These are phyloP conservation scores for Sialis fuliginosa DNA, from an alignment of 2,888 invertebrate species.

Conservation along the genomic window DNA sequence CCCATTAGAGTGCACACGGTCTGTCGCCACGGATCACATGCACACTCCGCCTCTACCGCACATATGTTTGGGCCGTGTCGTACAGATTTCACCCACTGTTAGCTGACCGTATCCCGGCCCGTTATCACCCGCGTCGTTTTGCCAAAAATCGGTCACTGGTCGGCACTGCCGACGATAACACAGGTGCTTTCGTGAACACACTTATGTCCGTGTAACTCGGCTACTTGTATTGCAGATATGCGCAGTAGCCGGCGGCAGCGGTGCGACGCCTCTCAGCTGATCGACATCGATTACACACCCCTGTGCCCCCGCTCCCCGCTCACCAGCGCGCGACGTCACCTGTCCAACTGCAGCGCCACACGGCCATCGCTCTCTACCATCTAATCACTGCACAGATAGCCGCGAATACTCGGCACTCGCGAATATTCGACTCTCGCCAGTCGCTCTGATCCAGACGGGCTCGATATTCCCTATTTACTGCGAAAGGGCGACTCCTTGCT, in stretches of 20 bases:
- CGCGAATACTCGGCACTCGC: no score
- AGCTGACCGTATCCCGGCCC: background rate
- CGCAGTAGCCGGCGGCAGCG: conserved; percentile 3
- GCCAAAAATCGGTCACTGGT: background rate
- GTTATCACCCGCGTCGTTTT: background rate
- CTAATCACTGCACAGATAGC: no score
- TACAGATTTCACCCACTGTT: background rate
- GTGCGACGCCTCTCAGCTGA: conserved; percentile 7
- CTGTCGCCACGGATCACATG: background rate
- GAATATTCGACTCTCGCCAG: no score
- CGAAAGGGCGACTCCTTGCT: no score
- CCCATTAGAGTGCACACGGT: conserved; percentile 20
- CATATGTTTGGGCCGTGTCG: background rate
- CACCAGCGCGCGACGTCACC: background rate
- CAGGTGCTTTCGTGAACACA: conserved; percentile 6
- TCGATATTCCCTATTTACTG: no score
- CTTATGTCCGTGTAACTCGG: background rate
- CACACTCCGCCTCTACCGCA: background rate
- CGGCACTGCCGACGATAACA: conserved; percentile 1
- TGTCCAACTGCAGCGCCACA: no score
- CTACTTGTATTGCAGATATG: conserved; percentile 6
- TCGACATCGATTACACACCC: conserved; percentile 5
- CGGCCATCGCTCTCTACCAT: no score
- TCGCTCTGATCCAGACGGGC: no score
- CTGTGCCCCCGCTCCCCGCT: background rate